Evolutionary conservation across 2,113 vertebrate genomes (phyloP).

Genomic region (Mobula hypostoma): DNA sequence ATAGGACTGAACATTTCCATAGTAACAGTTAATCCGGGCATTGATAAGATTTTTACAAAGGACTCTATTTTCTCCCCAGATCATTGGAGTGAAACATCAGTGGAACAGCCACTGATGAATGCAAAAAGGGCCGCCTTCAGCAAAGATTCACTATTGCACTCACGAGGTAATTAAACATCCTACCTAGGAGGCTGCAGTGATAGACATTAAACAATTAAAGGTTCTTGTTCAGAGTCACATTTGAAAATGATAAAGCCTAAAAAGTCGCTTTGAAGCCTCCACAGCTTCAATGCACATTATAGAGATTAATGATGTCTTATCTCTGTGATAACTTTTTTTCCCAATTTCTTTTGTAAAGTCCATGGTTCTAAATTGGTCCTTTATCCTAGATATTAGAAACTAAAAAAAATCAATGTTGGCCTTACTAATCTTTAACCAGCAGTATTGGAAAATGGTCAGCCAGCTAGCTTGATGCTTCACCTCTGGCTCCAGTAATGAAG

Average conservation of each 20-base stretch:
- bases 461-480: neutral
- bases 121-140: too few relatives aligned
- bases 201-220: conserved; percentile 23
- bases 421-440: neutral
- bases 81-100: neutral
- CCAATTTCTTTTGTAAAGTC: neutral
- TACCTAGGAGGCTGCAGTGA: neutral
- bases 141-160: neutral
- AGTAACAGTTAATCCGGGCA: neutral
- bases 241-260: conserved; percentile 3
- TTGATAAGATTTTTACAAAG: neutral
- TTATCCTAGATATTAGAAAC: neutral
- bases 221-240: conserved; percentile 18
- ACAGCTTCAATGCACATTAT: conserved; percentile 8
- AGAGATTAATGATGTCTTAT: neutral
- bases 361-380: neutral
- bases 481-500: neutral
- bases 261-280: neutral
- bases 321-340: neutral
- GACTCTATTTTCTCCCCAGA: neutral
- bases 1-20: neutral
- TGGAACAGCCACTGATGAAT: neutral
- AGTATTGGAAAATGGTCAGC: neutral
- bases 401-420: neutral
- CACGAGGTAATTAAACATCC: neutral